Base-by-base conservation (phyloP, 2,113 vertebrate genomes). In the Epinephelus lanceolatus region DNA sequence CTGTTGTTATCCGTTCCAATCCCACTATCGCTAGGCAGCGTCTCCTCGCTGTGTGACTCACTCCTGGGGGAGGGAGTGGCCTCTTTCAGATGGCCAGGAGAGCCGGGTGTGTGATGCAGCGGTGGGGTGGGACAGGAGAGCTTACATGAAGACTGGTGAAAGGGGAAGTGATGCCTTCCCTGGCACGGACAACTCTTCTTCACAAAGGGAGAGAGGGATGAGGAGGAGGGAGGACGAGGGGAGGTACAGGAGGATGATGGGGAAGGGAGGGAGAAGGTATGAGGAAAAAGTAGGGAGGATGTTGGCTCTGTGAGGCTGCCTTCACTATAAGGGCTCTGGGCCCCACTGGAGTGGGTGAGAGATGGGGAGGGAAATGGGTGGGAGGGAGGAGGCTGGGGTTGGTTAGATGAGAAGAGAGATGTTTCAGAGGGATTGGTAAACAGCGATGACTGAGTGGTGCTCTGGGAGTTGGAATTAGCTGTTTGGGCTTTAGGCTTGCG, bases 1-100 rank as follows among this genome's bases (percentile, higher is more conserved):
- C 97, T 97, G 91, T 98, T 98, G 69, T 98, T 97, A 75, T 99
- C 97, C 0, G 97, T 97, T 6, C 97, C 98, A 0, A 99, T 98
- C 0, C 97, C 97, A 0, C 97, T 98, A 77, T 98, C 97, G 0
- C 97, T 98, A 25, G 97, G 97, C 53, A 98, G 93, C 0, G 97
- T 97, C 94, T 98, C 97, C 0, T 99, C 97, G 18, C 97, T 98
- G 91, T 97, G 97, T 1, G 98, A 97, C 57, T 98, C 97, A 6
- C 97, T 98, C 10, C 97, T 95, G 0, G 97, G 97, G 2, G 98
- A 99, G 0, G 97, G 97, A 0, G 96, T 97, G 83, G 97, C 96
- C 87, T 98, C 97, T 56, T 98, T 99, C 86, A 97, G 79, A 89
- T 97, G 96, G 0, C 96, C 95, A 1, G 92, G 93, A 30, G 91